Evolutionary conservation across 2,888 invertebrate genomes (phyloP), one percentile per base, ranked within the genome.

Genomic region (Choreutis nemorana): DNA sequence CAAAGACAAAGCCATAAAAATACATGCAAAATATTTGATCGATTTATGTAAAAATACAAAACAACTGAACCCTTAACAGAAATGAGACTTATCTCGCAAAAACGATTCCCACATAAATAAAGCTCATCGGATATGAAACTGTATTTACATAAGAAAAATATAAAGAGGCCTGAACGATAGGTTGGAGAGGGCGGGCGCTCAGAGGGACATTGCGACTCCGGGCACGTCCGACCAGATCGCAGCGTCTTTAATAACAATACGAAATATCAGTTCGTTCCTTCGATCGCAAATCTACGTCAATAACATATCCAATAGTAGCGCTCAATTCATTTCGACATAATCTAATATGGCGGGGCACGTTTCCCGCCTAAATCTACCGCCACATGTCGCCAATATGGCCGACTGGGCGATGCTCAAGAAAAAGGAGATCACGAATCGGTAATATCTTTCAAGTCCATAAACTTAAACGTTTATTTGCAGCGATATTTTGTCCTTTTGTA

Each of bases 101-200:
- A 78, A 72, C 75, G 77, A 77, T 78, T 78, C 73, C 77, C 77
- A 78, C 78, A 78, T 78, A 78, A 78, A 77, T 78, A 78, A 78
- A 78, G 75, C 75, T 78, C 75, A 77, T 77, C 72, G 75, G 73
- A 78, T 77, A 78, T 78, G 71, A 77, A 75, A 66, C 61, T 39
- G 70, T 71, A 78, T 78, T 78, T 77, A 75, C 77, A 77, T 77
- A 78, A 73, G 77, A 73, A 77, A 75, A 73, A 75, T 77, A 75
- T 73, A 77, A 78, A 73, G 65, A 72, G 71, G 77, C 75, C 77
- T 71, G 73, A 78, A 71, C 72, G 73, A 71, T 71, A 66, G 68
- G 70, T 64, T 63, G 67, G 60, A 60, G 66, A 67, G 72, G 72
- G 67, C 60, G 64, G 55, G 58, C 68, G 65, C 57, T 45, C 46